These are phyloP conservation scores for Argyrosomus regius DNA, from an alignment of 2,797 vertebrate species.

Conservation along the genomic window DNA sequence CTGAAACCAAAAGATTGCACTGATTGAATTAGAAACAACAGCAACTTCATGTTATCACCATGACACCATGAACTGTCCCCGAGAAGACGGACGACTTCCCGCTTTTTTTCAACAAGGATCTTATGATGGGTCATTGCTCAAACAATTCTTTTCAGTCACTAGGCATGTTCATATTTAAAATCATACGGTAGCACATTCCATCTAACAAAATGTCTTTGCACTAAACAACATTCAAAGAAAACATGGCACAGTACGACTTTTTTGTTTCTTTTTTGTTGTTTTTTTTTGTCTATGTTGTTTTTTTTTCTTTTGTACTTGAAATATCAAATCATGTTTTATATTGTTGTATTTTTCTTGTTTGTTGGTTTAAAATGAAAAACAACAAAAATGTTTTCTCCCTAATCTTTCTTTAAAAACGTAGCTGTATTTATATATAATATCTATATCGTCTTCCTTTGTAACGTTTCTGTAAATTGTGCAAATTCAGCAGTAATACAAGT, in stretches of 20 bases:
- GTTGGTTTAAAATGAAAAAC: conserved; percentile 78
- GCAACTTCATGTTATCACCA: conserved; percentile 65
- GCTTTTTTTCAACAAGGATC: conserved; percentile 46
- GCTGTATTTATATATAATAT: conserved; percentile 88
- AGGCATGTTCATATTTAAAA: conserved; percentile 89
- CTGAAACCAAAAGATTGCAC: conserved; percentile 79
- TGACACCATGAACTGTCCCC: conserved; percentile 50
- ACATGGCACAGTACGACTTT: conserved; percentile 93
- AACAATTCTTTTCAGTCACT: conserved; percentile 84
- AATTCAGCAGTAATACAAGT: conserved; percentile 98
- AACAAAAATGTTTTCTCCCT: conserved; percentile 74
- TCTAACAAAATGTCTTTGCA: conserved; percentile 90
- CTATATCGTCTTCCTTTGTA: conserved; percentile 88
- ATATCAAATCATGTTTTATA: conserved; percentile 85
- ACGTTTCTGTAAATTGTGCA: conserved; percentile 95
- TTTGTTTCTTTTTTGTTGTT: conserved; percentile 76
- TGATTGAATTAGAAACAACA: conserved; percentile 62
- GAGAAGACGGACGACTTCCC: conserved; percentile 32
- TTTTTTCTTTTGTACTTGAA: conserved; percentile 83
- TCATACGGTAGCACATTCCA: conserved; percentile 87
- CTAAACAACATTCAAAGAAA: conserved; percentile 96
- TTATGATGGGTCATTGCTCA: conserved; percentile 67
- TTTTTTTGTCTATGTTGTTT: conserved; percentile 70
- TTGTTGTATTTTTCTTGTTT: conserved; percentile 70
- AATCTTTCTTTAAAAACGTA: conserved; percentile 86